phyloP scores from a whole-genome alignment of 2,113 vertebrate genomes.

The Alosa alosa region DNA sequence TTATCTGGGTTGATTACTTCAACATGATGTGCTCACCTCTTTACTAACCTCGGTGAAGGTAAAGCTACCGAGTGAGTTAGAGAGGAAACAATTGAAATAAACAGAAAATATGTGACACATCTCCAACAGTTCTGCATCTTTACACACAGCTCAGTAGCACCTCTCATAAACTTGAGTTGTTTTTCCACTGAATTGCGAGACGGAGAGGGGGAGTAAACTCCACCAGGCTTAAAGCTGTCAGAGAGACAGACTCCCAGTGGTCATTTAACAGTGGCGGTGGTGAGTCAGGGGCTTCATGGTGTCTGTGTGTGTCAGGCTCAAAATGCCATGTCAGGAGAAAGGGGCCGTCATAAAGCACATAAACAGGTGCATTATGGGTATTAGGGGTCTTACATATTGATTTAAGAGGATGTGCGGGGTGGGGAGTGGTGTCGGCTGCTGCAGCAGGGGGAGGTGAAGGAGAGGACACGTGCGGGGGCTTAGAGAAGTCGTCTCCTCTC shows the following conservation, averaged over 20 bases:
- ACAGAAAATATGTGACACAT: background rate
- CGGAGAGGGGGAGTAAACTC: constrained; percentile 6
- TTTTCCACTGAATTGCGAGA: background rate
- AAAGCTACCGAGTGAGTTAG: background rate
- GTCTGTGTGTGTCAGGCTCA: background rate
- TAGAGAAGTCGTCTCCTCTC: background rate
- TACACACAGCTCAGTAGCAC: background rate
- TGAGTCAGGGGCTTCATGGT: background rate
- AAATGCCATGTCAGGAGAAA: constrained; percentile 30
- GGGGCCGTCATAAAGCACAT: constrained; percentile 37
- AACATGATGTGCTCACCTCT: background rate
- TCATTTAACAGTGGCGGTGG: background rate
- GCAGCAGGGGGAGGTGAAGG: constrained; percentile 19
- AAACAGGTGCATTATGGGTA: constrained; percentile 28
- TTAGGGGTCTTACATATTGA: constrained; percentile 37
- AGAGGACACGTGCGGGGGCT: background rate
- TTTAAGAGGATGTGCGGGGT: constrained; percentile 22
- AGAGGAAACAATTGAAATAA: background rate
- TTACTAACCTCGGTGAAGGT: background rate
- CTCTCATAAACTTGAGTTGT: background rate
- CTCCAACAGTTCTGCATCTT: background rate
- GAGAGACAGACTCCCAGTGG: constrained; percentile 21
- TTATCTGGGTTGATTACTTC: background rate
- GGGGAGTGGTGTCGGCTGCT: constrained; percentile 17
- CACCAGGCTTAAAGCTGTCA: constrained; percentile 26